Evolutionary conservation across 1,140 invertebrate genomes (phyloP), one percentile per base, ranked within the genome.

Genomic region (Acyrthosiphon pisum): DNA sequence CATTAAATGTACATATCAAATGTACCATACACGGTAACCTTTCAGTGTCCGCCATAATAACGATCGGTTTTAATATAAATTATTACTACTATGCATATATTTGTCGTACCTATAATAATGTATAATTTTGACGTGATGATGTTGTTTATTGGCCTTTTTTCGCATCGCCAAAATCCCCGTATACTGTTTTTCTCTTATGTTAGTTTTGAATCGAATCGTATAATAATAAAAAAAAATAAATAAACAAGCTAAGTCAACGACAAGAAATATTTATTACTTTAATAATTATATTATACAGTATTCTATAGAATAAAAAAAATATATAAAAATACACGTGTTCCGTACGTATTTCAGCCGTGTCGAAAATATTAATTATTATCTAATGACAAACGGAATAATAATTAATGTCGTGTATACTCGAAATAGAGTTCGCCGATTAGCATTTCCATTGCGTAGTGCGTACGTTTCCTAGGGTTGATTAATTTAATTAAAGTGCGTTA

Each of bases 361-460:
- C 3, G 9, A 84, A 84, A 84, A 84, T 84, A 44, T 84, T 44
- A 84, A 84, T 84, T 84, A 83, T 37, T 83, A 84, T 84, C 37
- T 83, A 37, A 37, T 22, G 76, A 20, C 35, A 37, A 83, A 30
- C 44, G 44, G 76, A 37, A 83, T 83, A 83, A 37, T 83, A 83
- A 83, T 83, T 83, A 83, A 83, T 37, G 30, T 83, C 35, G 35
- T 76, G n/a, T 76, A 76, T 76, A 76, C 6, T 4, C 6, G 60
- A 41, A 83, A 23, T 37, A 41, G 35, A 37, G 22, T 44, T 84
- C 8, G 83, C 44, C 35, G 37, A 84, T 84, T 84, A 84, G 30
- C 7, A 87, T 48, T 87, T 87, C 14, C 46, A 87, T 48, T 87
- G 14, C 37, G 23, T 53, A 50, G 14, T 68, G 11, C 4, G 30